Evolutionary conservation across 2,113 vertebrate genomes (phyloP).

Genomic region (Ochotona curzoniae): DNA sequence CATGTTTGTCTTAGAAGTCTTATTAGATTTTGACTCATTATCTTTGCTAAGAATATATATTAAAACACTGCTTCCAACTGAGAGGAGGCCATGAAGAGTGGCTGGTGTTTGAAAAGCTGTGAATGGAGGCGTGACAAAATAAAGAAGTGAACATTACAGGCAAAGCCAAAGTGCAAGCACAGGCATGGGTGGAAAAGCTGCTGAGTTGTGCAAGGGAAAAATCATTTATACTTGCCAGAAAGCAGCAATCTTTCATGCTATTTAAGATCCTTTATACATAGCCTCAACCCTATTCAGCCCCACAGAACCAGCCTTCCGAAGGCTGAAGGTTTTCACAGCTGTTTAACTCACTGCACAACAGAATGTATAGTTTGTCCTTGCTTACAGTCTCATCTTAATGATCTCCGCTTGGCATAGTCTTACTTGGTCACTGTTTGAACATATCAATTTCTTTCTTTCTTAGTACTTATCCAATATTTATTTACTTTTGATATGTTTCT

Average conservation of each 20-base stretch:
- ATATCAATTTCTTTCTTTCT: neutral
- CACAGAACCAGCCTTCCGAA: neutral
- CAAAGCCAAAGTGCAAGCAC: neutral
- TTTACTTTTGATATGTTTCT: neutral
- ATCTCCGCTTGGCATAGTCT: neutral
- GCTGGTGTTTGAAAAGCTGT: neutral
- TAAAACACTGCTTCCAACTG: neutral
- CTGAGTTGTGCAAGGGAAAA: neutral
- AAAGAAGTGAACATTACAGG: neutral
- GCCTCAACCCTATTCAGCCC: neutral
- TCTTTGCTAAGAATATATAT: neutral
- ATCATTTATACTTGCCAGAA: neutral
- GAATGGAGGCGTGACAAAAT: neutral
- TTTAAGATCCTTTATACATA: neutral
- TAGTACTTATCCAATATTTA: neutral
- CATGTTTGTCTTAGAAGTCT: neutral
- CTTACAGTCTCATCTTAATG: neutral
- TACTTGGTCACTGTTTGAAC: neutral
- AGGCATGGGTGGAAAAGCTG: neutral
- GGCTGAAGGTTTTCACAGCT: neutral
- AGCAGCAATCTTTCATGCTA: neutral
- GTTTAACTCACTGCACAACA: neutral
- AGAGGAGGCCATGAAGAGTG: neutral
- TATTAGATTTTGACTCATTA: slow-evolving; percentile 20
- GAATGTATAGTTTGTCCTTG: neutral